phyloP scores from a whole-genome alignment of 2,113 vertebrate species.

The Notiomystis cincta region DNA sequence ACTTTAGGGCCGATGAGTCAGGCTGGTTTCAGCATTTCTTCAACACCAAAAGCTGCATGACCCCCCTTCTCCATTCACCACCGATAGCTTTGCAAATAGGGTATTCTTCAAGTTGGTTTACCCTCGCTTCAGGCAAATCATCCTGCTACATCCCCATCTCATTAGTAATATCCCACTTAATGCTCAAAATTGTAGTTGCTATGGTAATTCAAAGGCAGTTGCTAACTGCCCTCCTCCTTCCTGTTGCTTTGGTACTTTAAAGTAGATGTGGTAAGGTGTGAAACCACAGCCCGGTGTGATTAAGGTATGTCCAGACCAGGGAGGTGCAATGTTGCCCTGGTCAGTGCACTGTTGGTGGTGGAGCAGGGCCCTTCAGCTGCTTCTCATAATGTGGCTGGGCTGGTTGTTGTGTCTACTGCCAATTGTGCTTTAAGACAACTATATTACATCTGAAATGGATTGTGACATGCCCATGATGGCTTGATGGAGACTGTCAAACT shows the following conservation, averaged over 20 bases:
- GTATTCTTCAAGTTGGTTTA: neutral
- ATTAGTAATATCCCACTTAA: neutral
- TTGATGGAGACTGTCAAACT: neutral
- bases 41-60: neutral
- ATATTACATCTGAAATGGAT: neutral
- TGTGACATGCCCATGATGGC: neutral
- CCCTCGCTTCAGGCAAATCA: neutral
- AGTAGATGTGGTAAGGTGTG: neutral
- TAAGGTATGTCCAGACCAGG: neutral
- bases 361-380: neutral
- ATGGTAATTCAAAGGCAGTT: neutral
- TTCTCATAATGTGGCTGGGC: neutral
- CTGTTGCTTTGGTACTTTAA: neutral
- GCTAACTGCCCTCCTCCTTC: neutral
- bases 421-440: neutral
- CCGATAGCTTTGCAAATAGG: neutral
- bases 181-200: neutral
- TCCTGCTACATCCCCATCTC: neutral
- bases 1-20: neutral
- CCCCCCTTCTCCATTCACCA: neutral
- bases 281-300: accelerated
- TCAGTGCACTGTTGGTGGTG: accelerated
- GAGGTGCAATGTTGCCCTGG: neutral
- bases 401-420: neutral
- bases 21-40: neutral